A percentile compares a stretch with the other conserved stretches of the same genome.
These are phyloP conservation scores for Clarias macrocephalus DNA, from an alignment of 2,113 vertebrate species.

Conservation along the genomic window DNA sequence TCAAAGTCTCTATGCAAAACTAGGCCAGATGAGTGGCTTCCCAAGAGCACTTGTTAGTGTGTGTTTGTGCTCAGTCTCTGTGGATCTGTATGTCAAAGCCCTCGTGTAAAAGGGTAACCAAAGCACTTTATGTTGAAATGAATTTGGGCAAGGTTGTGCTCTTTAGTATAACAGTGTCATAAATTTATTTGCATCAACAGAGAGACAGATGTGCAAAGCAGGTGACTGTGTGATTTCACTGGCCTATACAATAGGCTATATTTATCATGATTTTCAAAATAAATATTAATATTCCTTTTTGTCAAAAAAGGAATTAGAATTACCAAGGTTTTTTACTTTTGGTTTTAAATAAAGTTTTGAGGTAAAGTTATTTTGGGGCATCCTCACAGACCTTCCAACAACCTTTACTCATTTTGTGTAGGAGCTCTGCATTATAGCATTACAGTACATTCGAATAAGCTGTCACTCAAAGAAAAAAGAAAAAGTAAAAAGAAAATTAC, in stretches of 20 bases:
- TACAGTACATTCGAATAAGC: not conserved
- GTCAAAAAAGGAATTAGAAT: not conserved
- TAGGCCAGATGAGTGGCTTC: slow-evolving; percentile 10
- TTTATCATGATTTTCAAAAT: not conserved
- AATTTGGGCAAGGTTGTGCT: not conserved
- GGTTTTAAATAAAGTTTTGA: not conserved
- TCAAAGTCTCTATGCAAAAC: not conserved
- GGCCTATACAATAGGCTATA: not conserved
- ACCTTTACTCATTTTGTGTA: not conserved
- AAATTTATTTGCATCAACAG: not conserved
- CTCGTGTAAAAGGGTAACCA: not conserved
- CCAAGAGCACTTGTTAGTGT: slow-evolving; percentile 31
- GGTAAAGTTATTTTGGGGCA: not conserved
- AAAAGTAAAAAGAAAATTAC: not conserved
- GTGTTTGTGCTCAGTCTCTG: not conserved
- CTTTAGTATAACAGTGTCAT: not conserved
- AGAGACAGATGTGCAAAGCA: not conserved
- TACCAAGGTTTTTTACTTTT: not conserved
- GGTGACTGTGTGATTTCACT: not conserved
- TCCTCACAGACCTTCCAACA: not conserved
- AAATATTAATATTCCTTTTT: not conserved
- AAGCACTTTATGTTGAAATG: not conserved
- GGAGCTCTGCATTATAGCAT: not conserved
- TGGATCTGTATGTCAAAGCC: slow-evolving; percentile 5
- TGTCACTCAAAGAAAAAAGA: not conserved